A percentile compares a stretch with the other conserved stretches of the same genome.
Conservation (phyloP, 2,797 vertebrate genomes). For the Hylomyscus alleni region DNA sequence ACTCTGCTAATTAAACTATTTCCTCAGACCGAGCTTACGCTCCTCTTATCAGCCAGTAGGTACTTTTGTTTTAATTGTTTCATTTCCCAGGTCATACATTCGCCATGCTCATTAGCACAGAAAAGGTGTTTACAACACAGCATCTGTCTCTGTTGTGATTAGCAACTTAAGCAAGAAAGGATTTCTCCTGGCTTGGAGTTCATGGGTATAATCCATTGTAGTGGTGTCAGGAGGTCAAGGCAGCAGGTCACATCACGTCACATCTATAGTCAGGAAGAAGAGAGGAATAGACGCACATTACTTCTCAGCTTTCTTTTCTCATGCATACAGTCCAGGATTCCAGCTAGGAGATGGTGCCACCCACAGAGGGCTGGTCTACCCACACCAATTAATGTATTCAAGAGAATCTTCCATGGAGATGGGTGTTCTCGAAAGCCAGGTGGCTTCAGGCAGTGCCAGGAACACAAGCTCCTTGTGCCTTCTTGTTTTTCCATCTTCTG, state of each 20-base stretch:
- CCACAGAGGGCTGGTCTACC: background rate
- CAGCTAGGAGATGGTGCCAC: background rate
- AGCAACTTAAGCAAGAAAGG: background rate
- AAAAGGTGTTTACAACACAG: conserved; percentile 11
- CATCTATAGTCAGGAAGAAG: background rate
- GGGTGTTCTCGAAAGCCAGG: background rate
- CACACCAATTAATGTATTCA: background rate
- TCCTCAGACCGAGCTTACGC: background rate
- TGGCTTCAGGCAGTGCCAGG: background rate
- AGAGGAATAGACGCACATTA: too few relatives aligned
- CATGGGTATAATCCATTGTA: background rate
- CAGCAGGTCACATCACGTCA: background rate
- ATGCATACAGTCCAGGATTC: background rate
- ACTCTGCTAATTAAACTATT: background rate
- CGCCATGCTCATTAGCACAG: conserved; percentile 44
- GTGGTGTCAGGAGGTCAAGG: background rate
- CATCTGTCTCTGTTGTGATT: background rate
- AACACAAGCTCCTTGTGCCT: background rate
- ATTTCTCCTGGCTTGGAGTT: background rate
- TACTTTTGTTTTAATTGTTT: conserved; percentile 43
- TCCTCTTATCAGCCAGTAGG: conserved; percentile 48
- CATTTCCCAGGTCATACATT: conserved; percentile 49
- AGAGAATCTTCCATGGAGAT: background rate
- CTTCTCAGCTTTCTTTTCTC: background rate
- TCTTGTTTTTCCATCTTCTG: background rate